These are phyloP conservation scores for Microtus agrestis DNA, from an alignment of 2,797 vertebrate species.

Conservation along the genomic window DNA sequence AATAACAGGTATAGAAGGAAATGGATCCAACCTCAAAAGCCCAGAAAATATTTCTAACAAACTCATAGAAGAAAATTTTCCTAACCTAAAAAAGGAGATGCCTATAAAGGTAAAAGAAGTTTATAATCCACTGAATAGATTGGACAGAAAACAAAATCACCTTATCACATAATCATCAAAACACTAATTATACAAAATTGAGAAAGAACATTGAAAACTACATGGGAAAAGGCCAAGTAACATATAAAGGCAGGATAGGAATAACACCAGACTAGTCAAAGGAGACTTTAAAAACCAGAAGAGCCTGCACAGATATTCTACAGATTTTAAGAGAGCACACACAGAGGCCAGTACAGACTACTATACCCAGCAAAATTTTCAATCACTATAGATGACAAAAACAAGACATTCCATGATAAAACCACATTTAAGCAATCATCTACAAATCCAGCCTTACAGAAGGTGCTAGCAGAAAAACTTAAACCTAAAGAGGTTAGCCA, in stretches of 20 bases:
- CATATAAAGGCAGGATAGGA: not conserved
- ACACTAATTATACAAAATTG: not conserved
- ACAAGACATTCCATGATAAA: not conserved
- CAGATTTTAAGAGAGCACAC: not conserved
- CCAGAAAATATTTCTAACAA: not conserved
- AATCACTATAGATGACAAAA: not conserved
- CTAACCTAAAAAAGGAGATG: not conserved
- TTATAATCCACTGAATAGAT: not conserved
- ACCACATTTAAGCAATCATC: not conserved
- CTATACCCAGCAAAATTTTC: not conserved
- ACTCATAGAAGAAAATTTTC: not conserved
- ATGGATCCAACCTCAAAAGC: not conserved
- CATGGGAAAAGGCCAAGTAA: not conserved
- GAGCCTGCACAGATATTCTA: not conserved
- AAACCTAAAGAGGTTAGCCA: not conserved
- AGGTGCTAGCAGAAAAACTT: too few species aligned
- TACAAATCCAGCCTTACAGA: not conserved
- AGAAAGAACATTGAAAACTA: not conserved
- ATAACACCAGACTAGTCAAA: not conserved
- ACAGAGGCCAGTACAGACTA: not conserved
- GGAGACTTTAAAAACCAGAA: not conserved
- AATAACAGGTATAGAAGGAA: not conserved
- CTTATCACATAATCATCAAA: not conserved
- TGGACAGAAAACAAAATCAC: not conserved
- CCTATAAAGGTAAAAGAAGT: not conserved